Base-by-base conservation (phyloP, 2,888 invertebrate genomes). In the Salticus scenicus region DNA sequence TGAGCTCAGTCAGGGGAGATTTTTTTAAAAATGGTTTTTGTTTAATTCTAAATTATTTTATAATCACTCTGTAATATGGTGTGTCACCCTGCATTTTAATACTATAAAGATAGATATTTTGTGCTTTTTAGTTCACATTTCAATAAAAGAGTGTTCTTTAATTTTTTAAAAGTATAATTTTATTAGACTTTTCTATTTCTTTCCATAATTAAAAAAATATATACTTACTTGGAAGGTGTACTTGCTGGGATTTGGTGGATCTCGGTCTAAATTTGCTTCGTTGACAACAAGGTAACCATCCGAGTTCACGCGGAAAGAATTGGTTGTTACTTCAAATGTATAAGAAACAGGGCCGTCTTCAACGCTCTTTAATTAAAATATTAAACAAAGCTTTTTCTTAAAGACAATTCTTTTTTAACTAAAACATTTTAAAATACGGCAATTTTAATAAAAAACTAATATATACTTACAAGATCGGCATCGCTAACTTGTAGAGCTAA, bases 211-310 rank as follows among this genome's bases (percentile, higher is more conserved):
- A n/a, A n/a, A n/a, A n/a, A n/a, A n/a, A n/a, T n/a, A 7, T 17
- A 7, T 2, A 30, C 87, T 90, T 90, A 94, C 94, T 92, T 97
- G 97, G 91, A 97, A 97, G 89, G 95, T 94, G 90, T 95, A 96
- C 90, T 94, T 94, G 30, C 95, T 95, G 0, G 95, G 94, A 90
- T 95, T 96, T 0, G 97, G 97, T 0, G 95, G 95, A 92, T 97
- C 97, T 41, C 97, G 93, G 90, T 97, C 97, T 64, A 97, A 92
- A 90, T 94, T 94, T 89, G 96, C 95, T 90, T 96, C 95, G 90
- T 95, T 95, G 0, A 97, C 97, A 17, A 95, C 92, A 57, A 97
- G 91, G 84, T 93, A 92, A 0, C 95, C 95, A 72, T 94, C 93
- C 86, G 93, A 92, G 89, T 95, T 94, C 80, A 97, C 95, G 87